Base-by-base conservation (phyloP, 1,140 invertebrate species). In the Macrocentrus cingulum region DNA sequence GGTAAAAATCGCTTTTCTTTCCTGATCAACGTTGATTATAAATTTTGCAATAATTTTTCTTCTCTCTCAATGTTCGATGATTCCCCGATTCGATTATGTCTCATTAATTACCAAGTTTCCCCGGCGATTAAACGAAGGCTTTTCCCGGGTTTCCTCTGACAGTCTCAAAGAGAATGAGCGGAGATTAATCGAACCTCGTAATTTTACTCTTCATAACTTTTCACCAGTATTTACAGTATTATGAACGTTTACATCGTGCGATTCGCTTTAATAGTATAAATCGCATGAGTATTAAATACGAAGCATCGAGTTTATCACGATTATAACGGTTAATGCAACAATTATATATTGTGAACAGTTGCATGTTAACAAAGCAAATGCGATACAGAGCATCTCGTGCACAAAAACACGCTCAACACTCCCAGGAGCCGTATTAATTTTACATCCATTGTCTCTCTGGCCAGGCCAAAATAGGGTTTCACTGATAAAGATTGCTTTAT, bases 361-460 rank as follows among this genome's bases (percentile, higher is more conserved):
- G 4, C 4, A 29, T 9, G 34, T 52, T 52, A 37, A 52, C 41
- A 37, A 52, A 37, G 32, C 34, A 34, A 37, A 52, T 52, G 34
- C 18, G 50, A 2, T 39, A 51, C 22, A n/a, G n/a, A n/a, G 32
- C 11, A 11, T 13, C 7, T 20, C 16, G 18, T 34, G 25, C 16
- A 16, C 19, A 25, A 48, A 60, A 48, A 60, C 49, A 50, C 48
- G 59, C 51, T 59, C 49, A 57, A 29, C 25, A 4, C 64, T 68
- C 66, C 66, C 68, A 23, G 1, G 65, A 66, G 68, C 48, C 62
- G 60, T 59, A 68, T 66, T 59, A 65, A 70, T 67, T 65, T 65
- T 22, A 53, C 56, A 58, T 56, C 59, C 58, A 63, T 61, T 55
- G 29, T 55, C 48, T 51, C 51, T 53, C 45, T 0, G 11, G 19